phyloP scores from a whole-genome alignment of 1,140 invertebrate genomes.

The Diachasmimorpha longicaudata region DNA sequence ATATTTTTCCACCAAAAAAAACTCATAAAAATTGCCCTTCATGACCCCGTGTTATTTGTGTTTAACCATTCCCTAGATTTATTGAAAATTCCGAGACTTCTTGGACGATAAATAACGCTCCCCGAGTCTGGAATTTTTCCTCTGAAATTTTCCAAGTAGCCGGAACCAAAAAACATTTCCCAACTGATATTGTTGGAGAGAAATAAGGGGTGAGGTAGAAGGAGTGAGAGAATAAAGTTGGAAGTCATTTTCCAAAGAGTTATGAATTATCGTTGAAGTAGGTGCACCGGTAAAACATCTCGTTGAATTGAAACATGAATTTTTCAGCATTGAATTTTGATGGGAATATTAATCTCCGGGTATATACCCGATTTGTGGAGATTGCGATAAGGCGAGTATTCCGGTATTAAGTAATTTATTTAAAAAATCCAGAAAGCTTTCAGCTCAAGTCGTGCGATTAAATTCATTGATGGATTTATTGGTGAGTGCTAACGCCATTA shows the following conservation, averaged over 20 bases:
- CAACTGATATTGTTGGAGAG: neutral
- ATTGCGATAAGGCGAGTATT: neutral
- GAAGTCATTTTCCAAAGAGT: neutral
- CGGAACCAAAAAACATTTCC: neutral
- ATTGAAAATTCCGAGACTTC: neutral
- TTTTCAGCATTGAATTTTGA: neutral
- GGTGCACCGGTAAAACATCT: neutral
- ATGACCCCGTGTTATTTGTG: neutral
- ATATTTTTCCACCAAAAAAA: neutral
- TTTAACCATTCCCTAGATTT: neutral
- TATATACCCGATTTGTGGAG: neutral
- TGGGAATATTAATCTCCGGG: neutral
- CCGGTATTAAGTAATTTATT: neutral
- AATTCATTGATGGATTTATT: neutral
- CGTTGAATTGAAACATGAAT: neutral
- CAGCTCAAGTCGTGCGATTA: neutral
- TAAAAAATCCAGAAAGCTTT: neutral
- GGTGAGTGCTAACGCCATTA: neutral
- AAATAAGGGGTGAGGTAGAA: neutral
- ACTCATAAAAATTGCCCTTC: neutral
- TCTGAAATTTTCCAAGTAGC: neutral
- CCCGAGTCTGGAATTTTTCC: neutral
- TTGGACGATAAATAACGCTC: neutral
- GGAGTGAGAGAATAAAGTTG: neutral
- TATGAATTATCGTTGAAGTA: conserved; percentile 4